Base-by-base conservation (phyloP, 1,140 invertebrate genomes). In the Drosophila mojavensis region DNA sequence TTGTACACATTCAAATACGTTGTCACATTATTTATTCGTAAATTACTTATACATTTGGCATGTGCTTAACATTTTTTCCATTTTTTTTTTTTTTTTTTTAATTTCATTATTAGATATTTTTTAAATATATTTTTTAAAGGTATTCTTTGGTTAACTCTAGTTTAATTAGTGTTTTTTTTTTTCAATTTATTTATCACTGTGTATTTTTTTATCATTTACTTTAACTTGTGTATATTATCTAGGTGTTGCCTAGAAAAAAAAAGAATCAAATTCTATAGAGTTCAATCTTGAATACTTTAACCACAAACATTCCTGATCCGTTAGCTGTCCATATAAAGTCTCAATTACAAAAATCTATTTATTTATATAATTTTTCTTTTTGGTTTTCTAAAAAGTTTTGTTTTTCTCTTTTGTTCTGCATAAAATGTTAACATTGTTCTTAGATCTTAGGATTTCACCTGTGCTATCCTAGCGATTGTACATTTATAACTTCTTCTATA, bases 391-490 rank as follows among this genome's bases (percentile, higher is more conserved):
- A 74, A 68, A 71, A 75, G 56, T 68, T 60, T 80, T 17, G 5
- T 20, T 51, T 53, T 64, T 41, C 75, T 70, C 54, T 15, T 79
- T 64, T n/a, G 36, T 66, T 72, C 45, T 51, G 73, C 75, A 54
- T 66, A 89, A 89, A 89, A 89, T 89, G 85, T 89, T 89, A 89
- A 89, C 85, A 89, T 89, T 79, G 78, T 75, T 89, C 76, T 79
- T 90, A 90, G 66, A 81, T 48, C 54, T 60, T 86, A 79, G 78
- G 83, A 88, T 86, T 86, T 86, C 79, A 86, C 83, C 82, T 84
- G 67, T 61, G 63, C 80, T 79, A 80, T 70, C 50, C 58, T 79
- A 65, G 65, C 60, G 62, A 68, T 63, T 59, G 47, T 48, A 74
- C 55, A 73, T 53, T 13, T 39, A 39, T 47, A 17, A 47, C 17